Base-by-base conservation (phyloP, 2,888 invertebrate genomes). In the Invenusta paracnida region DNA sequence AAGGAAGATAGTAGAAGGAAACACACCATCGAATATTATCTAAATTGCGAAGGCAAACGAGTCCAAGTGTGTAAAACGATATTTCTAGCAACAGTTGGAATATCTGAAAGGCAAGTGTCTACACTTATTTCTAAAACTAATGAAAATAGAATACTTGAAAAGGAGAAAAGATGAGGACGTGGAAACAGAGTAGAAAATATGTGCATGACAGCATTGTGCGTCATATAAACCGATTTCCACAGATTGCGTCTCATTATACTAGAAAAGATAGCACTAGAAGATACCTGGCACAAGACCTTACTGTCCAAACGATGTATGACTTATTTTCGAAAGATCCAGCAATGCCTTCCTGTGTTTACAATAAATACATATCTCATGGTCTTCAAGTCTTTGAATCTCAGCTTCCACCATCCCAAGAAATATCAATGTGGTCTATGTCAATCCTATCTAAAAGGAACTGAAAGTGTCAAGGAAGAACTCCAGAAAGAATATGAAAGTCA, bases 81-180 rank as follows among this genome's bases (percentile, higher is more conserved):
- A 13, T 79, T 79, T 27, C 79, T 79, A 27, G 2, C 5, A 11
- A 79, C 79, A 25, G 25, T 79, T 25, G 79, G 11, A 23, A 79
- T 79, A 23, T 25, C 25, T 27, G 79, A 79, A 27, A 23, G 79
- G 25, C 79, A 79, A 27, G 28, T 79, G n/a, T 11, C 23, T 79
- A 79, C 79, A 79, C 11, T 27, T 25, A 11, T 79, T 23, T 25
- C 23, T 23, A 79, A 79, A 27, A 27, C 28, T 79, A 27, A 79
- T 79, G 79, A 79, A 79, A 79, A 2, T 79, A n/a, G 79, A 25
- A 79, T 79, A 25, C 79, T 79, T 27, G 25, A 79, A 79, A 27
- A 23, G 23, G n/a, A 79, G 23, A 79, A 79, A 25, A 23, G 79
- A 79, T 2, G 79, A 79, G 79, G n/a, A 79, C 79, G 79, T 11